Evolutionary conservation across 1,140 invertebrate species (phyloP), one percentile per base, ranked within the genome.

Genomic region (Caenorhabditis briggsae): DNA sequence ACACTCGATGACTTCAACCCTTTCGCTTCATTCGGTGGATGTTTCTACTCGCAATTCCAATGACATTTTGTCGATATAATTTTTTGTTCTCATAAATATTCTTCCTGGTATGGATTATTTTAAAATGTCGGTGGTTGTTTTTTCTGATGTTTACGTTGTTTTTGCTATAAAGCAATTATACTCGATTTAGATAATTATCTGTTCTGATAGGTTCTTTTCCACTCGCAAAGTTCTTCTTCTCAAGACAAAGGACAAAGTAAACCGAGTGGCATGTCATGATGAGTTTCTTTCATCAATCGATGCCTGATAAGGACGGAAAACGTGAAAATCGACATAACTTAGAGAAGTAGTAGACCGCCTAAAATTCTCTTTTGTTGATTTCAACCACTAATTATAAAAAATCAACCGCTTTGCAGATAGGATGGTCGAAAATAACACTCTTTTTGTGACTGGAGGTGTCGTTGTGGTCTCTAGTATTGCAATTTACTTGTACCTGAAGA

Each of bases 341-440:
- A 41, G n/a, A 16, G 43, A 48, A 59, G 25, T 85, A 12, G 33
- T 33, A 33, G 1, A 20, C 8, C 50, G 53, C 50, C 25, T 5
- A 12, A 56, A 25, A n/a, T 18, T 78, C 46, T 64, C 20, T 65
- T 65, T 64, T 16, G 74, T 25, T 12, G 25, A 23, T 25, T 25
- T 25, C 12, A 9, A 18, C n/a, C 59, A 1, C 12, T 11, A 0
- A n/a, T 58, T 18, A 18, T 5, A 25, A 5, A 12, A 25, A 20
- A 61, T 12, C 23, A 14, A 41, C 20, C 41, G 41, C 6, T 43
- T 83, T 48, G 8, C 1, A 64, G 56, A 14, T 70, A 23, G 23
- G 20, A 86, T 86, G 85, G 82, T 83, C 9, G 85, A 86, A 43
- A 86, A 58, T 58, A 56, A 70, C 12, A 86, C 85, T 25, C 50